A percentile compares a stretch with the other conserved stretches of the same genome.
phyloP scores from a whole-genome alignment of 2,797 vertebrate genomes.

The Pogoniulus pusillus region DNA sequence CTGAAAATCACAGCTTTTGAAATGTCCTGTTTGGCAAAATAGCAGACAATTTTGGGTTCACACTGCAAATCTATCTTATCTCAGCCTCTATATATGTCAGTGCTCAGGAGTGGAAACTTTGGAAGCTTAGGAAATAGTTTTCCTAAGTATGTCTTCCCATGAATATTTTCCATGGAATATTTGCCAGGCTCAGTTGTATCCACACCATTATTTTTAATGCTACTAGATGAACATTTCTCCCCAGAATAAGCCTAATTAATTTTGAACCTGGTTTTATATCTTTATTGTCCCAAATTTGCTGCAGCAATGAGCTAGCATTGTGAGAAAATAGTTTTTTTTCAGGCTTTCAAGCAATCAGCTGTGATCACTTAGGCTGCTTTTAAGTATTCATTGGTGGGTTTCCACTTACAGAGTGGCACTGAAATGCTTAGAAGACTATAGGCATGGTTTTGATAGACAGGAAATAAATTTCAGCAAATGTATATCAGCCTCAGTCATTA shows the following conservation, averaged over 20 bases:
- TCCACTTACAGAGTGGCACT: not conserved
- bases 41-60: not conserved
- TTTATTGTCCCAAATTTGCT: not conserved
- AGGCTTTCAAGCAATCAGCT: not conserved
- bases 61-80: not conserved
- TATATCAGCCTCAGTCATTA: conserved; percentile 6
- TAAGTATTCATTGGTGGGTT: not conserved
- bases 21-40: not conserved
- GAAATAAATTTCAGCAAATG: conserved; percentile 5
- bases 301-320: not conserved
- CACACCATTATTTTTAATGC: not conserved
- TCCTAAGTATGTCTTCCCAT: not conserved
- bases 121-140: not conserved
- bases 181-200: not conserved
- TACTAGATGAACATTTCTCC: not conserved
- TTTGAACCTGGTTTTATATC: not conserved
- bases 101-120: not conserved
- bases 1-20: not conserved
- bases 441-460: not conserved
- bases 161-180: too few species aligned
- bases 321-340: not conserved
- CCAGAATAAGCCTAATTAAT: not conserved
- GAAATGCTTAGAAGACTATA: conserved; percentile 19
- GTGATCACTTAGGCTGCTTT: not conserved
- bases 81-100: not conserved